phyloP scores from a whole-genome alignment of 2,797 vertebrate genomes.

The Fistularia tabacaria region DNA sequence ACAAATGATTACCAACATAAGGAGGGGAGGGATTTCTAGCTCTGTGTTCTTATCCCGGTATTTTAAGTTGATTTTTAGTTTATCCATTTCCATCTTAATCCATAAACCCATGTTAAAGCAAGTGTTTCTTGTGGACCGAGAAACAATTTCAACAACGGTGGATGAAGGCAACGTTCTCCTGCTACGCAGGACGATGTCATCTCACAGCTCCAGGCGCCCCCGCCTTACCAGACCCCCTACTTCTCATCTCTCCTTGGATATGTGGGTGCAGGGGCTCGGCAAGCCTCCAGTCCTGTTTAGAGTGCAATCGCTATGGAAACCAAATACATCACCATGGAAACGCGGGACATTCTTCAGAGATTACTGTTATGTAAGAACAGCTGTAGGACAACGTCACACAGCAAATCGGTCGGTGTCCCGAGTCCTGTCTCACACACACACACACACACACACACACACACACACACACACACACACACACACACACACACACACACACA shows the following conservation, averaged over 20 bases:
- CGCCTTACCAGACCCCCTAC: conserved; percentile 8
- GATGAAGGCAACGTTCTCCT: conserved; percentile 7
- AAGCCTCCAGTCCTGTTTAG: conserved; percentile 35
- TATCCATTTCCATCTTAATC: no score
- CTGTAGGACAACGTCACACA: conserved; percentile 36
- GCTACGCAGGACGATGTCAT: conserved; percentile 1
- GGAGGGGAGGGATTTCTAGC: no score
- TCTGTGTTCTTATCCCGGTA: no score
- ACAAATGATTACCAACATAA: no score
- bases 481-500: no score
- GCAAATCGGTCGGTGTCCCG: conserved; percentile 24
- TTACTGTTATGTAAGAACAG: conserved; percentile 63
- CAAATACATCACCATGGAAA: conserved; percentile 71
- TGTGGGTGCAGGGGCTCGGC: conserved; percentile 31
- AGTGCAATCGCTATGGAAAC: conserved; percentile 69
- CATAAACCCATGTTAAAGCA: background rate
- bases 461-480: no score
- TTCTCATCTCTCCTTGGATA: conserved; percentile 35
- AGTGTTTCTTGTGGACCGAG: no score
- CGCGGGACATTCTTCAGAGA: conserved; percentile 47
- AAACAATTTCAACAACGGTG: background rate
- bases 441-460: background rate
- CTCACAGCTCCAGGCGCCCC: conserved; percentile 9
- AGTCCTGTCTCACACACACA: background rate
- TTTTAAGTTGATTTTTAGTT: no score